These are phyloP conservation scores for Perca fluviatilis DNA, from an alignment of 2,113 vertebrate genomes.

Conservation along the genomic window DNA sequence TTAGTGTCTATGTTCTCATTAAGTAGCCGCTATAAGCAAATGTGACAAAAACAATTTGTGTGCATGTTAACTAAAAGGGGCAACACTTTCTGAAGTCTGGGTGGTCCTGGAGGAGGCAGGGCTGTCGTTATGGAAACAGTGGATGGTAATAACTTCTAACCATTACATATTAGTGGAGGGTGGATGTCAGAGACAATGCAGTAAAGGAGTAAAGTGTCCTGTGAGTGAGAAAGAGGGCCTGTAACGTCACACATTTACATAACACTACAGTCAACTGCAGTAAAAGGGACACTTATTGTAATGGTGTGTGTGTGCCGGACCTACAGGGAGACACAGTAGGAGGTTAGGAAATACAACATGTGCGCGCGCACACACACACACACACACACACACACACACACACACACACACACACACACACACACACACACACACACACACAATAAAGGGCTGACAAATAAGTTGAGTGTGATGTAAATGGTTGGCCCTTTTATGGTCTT, in stretches of 20 bases:
- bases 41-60: neutral
- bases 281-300: constrained; percentile 60
- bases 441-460: constrained; percentile 57
- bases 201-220: constrained; percentile 16
- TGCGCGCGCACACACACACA: constrained; percentile 6
- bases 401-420: constrained; percentile 42
- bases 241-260: constrained; percentile 66
- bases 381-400: constrained; percentile 37
- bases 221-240: neutral
- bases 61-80: neutral
- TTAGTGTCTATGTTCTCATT: neutral
- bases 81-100: constrained; percentile 33
- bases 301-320: constrained; percentile 33
- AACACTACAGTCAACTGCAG: constrained; percentile 55
- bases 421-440: constrained; percentile 14
- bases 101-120: constrained; percentile 64
- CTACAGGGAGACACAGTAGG: constrained; percentile 49
- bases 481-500: constrained; percentile 24
- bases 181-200: constrained; percentile 28
- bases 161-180: constrained; percentile 19
- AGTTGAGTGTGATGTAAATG: constrained; percentile 74
- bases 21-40: neutral
- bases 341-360: constrained; percentile 15
- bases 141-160: constrained; percentile 24
- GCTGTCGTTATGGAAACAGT: constrained; percentile 39